phyloP scores from a whole-genome alignment of 2,797 vertebrate genomes.

The Cirrhinus molitorella region DNA sequence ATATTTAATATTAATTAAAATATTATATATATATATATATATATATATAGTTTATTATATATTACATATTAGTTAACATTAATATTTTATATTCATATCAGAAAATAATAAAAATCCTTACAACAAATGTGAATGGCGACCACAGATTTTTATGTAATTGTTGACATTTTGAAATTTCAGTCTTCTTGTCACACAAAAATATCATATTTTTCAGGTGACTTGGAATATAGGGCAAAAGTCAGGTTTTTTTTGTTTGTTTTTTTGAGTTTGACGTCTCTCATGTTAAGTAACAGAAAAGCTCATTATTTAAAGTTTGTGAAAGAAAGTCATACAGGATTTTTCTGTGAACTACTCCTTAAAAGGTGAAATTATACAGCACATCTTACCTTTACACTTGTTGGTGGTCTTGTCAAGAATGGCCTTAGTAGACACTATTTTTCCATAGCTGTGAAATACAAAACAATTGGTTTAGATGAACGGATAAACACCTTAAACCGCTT shows the following conservation, averaged over 20 bases:
- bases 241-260: neutral
- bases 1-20: too few species aligned
- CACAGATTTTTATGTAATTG: neutral
- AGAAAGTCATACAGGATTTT: neutral
- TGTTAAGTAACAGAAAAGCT: neutral
- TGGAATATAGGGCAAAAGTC: neutral
- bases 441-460: slow-evolving; percentile 81
- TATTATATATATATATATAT: too few species aligned
- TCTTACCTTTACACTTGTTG: slow-evolving; percentile 96
- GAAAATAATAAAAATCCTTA: too few species aligned
- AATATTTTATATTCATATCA: too few species aligned
- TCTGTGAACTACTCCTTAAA: neutral
- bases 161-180: neutral
- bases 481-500: neutral
- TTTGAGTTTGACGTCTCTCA: neutral
- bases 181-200: neutral
- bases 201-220: neutral
- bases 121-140: neutral
- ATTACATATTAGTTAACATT: too few species aligned
- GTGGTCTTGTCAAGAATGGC: slow-evolving; percentile 95
- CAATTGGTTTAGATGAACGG: slow-evolving; percentile 18
- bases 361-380: neutral
- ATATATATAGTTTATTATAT: too few species aligned
- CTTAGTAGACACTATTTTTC: slow-evolving; percentile 97
- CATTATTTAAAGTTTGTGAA: neutral